Evolutionary conservation across 2,888 invertebrate genomes (phyloP).

Genomic region (Chrysomela aeneicollis): DNA sequence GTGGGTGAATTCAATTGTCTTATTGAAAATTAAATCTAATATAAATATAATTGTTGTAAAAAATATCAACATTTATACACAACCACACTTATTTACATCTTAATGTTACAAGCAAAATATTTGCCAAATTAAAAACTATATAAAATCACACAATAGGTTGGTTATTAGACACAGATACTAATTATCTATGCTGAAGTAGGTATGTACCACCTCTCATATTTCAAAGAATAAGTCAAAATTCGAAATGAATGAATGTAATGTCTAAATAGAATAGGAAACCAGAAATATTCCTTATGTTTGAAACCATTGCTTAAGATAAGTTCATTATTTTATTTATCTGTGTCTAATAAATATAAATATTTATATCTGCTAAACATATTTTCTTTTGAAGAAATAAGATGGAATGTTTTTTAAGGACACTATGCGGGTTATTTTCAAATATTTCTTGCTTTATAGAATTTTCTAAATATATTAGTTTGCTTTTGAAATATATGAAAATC

Average conservation of each 20-base stretch:
- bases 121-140: constrained; percentile 5
- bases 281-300: no score
- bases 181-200: no score
- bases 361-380: not conserved
- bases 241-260: no score
- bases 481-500: constrained; percentile 11
- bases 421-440: not conserved
- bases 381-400: constrained; percentile 6
- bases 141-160: constrained; percentile 1
- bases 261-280: no score
- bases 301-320: not conserved
- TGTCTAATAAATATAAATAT: constrained; percentile 4
- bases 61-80: constrained; percentile 56
- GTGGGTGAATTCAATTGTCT: not conserved
- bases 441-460: constrained; percentile 8
- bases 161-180: constrained; percentile 10
- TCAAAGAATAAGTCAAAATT: no score
- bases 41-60: constrained; percentile 47
- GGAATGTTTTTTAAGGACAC: constrained; percentile 20
- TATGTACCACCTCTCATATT: no score
- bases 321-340: not conserved
- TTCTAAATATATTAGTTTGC: constrained; percentile 4
- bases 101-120: constrained; percentile 32
- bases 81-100: constrained; percentile 50
- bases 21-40: constrained; percentile 20